phyloP scores from a whole-genome alignment of 2,113 vertebrate genomes.

The Pipra filicauda region DNA sequence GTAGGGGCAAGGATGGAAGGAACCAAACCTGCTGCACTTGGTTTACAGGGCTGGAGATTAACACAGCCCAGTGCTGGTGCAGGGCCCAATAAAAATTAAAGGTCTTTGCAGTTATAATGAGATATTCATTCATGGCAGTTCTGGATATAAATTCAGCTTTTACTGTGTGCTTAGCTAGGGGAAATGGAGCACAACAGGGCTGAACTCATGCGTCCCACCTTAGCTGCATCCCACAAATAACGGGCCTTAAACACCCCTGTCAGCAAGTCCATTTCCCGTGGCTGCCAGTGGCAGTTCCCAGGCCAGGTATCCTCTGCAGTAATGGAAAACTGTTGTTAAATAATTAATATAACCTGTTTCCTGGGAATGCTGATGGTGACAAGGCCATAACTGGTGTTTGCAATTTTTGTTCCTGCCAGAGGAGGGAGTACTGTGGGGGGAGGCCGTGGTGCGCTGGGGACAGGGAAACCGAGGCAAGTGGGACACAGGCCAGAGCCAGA shows the following conservation, averaged over 20 bases:
- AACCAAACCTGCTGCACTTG: not conserved
- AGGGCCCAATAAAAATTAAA: not conserved
- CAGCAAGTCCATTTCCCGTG: slow-evolving; percentile 35
- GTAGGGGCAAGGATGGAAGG: not conserved
- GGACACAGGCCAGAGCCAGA: not conserved
- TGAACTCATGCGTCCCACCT: not conserved
- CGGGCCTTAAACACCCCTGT: not conserved
- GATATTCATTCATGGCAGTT: slow-evolving; percentile 39
- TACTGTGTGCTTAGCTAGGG: slow-evolving; percentile 27
- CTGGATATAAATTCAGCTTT: slow-evolving; percentile 16
- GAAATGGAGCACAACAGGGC: slow-evolving; percentile 42
- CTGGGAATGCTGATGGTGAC: not conserved
- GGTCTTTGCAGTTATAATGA: slow-evolving; percentile 30
- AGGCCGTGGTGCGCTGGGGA: not conserved
- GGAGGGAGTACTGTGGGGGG: not conserved
- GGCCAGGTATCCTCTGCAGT: not conserved
- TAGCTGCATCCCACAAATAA: slow-evolving; percentile 39
- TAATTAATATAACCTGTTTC: not conserved
- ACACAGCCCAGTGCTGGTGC: not conserved
- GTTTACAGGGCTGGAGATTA: not conserved
- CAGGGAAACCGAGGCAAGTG: fast-evolving
- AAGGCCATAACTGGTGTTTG: fast-evolving
- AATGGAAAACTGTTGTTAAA: not conserved
- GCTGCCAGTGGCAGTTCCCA: not conserved
- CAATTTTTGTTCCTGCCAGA: not conserved